Evolutionary conservation across 2,888 invertebrate species (phyloP), one percentile per base, ranked within the genome.

Genomic region (Cynaeus angustus): DNA sequence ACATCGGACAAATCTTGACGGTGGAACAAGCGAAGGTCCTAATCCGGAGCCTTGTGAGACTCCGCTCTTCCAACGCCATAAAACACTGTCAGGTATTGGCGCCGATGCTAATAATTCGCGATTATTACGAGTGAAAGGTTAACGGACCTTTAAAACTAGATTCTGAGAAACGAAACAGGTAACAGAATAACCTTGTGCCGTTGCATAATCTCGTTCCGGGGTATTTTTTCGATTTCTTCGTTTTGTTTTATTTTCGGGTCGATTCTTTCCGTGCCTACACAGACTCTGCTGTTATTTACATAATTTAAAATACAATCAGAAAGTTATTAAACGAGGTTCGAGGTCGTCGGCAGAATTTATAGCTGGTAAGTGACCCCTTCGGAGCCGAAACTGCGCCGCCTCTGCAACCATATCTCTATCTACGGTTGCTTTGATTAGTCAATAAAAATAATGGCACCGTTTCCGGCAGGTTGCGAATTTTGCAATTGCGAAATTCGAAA

Each of bases 121-220:
- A 69, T 69, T 69, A 69, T 61, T 64, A 64, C 66, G 64, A 73
- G 72, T 66, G 74, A 73, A 74, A 75, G 75, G 75, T 75, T 75
- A 75, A 75, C 73, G 75, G 74, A 73, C 75, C 73, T 71, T 70
- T 70, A 70, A 74, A 75, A 75, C 73, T 75, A 75, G 75, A 75
- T 73, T 75, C 71, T 66, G 66, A 61, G 70, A 74, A 74, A 70
- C 70, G 70, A 73, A 74, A 73, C 73, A 75, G 73, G 74, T 73
- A 74, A 75, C 65, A 65, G 70, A 73, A 58, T 73, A 74, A 75
- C 75, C 75, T 75, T 75, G 75, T 67, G 64, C 67, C 55, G 50
- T 77, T 75, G 78, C 70, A 70, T 70, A 70, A 70, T 70, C 41
- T 66, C 66, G 38, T 66, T 66, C 66, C 66, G 48, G 66, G 66